Evolutionary conservation across 1,140 invertebrate genomes (phyloP).

Genomic region (Macrocentrus cingulum): DNA sequence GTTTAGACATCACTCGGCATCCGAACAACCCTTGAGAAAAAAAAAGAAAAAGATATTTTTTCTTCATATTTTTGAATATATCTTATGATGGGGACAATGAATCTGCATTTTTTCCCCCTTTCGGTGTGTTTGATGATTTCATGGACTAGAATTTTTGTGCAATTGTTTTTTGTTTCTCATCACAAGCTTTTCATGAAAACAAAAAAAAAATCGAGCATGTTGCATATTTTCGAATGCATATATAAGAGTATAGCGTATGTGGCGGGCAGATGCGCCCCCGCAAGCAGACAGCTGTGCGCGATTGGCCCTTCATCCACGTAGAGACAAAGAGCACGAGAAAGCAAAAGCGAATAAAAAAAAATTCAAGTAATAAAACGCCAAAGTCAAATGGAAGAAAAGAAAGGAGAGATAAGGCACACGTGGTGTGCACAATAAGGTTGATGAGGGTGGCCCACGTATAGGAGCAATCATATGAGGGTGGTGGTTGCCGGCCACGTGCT

Average conservation of each 20-base stretch:
- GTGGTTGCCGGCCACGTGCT: conserved; percentile 33
- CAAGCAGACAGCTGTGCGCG: conserved; percentile 45
- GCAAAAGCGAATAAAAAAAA: background rate
- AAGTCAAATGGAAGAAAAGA: conserved; percentile 24
- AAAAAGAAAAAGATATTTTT: too few species aligned
- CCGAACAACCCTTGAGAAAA: too few species aligned
- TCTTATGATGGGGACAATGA: too few species aligned
- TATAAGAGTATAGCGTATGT: background rate
- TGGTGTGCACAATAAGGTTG: background rate
- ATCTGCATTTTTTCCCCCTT: too few species aligned
- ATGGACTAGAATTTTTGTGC: too few species aligned
- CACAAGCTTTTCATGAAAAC: too few species aligned
- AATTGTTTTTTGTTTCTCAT: too few species aligned
- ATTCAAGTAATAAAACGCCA: background rate
- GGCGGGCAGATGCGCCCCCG: conserved; percentile 47
- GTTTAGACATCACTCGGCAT: too few species aligned
- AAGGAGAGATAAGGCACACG: background rate
- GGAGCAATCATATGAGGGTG: conserved; percentile 12
- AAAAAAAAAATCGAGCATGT: too few species aligned
- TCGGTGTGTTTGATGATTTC: too few species aligned
- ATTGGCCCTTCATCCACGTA: conserved; percentile 32
- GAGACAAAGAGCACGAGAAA: conserved; percentile 18
- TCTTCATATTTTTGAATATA: too few species aligned
- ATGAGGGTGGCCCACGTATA: background rate
- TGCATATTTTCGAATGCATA: too few species aligned